These are phyloP conservation scores for Ephialtes manifestator DNA, from an alignment of 2,888 invertebrate species.

Conservation along the genomic window DNA sequence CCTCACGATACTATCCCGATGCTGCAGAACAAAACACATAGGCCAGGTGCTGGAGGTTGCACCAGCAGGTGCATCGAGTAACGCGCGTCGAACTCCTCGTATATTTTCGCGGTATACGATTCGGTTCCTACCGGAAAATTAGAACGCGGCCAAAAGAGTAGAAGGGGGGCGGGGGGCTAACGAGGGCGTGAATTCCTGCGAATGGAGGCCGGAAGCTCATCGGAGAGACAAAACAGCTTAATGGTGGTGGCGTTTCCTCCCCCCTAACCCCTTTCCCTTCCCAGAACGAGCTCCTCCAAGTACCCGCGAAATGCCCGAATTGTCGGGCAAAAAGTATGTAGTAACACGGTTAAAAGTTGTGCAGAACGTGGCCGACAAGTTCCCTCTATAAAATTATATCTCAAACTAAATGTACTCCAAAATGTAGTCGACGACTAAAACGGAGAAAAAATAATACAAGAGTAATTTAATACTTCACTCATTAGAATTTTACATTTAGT, in stretches of 20 bases:
- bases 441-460: conserved; percentile 13
- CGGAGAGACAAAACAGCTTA: conserved; percentile 66
- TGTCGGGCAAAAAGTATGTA: conserved; percentile 35
- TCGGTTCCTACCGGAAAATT: conserved; percentile 66
- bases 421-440: conserved; percentile 21
- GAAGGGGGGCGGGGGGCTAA: conserved; percentile 8
- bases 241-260: conserved; percentile 40
- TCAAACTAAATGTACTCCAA: conserved; percentile 13
- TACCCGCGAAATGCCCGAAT: conserved; percentile 27
- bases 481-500: not conserved
- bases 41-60: not conserved
- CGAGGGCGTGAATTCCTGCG: conserved; percentile 20
- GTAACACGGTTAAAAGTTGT: conserved; percentile 55
- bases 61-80: conserved; percentile 23
- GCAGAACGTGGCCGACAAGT: not conserved
- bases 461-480: conserved; percentile 73
- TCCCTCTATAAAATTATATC: conserved; percentile 25
- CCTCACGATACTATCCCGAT: conserved; percentile 27
- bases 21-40: conserved; percentile 5
- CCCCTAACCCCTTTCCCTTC: not conserved
- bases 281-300: conserved; percentile 18
- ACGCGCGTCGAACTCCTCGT: conserved; percentile 40
- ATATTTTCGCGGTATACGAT: conserved; percentile 48
- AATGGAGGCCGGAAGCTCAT: conserved; percentile 49
- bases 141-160: conserved; percentile 51